Conservation (phyloP, 2,113 vertebrate genomes). For the Illadopsis cleaveri region DNA sequence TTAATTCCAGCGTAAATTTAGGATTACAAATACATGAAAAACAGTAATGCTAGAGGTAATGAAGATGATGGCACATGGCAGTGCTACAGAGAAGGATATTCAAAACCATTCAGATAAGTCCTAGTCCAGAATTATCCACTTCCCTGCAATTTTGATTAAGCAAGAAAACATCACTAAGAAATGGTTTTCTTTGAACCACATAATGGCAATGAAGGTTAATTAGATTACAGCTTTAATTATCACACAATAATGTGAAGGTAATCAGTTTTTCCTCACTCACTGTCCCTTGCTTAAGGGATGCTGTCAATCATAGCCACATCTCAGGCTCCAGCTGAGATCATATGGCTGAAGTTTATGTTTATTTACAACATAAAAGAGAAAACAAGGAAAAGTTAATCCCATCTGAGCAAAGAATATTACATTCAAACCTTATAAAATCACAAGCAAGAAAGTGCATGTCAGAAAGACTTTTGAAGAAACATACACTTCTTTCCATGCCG, state of each 20-base stretch:
- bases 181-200: not conserved
- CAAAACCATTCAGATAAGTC: not conserved
- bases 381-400: not conserved
- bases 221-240: slow-evolving; percentile 23
- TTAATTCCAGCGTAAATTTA: not conserved
- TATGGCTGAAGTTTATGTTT: too few species aligned
- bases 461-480: not conserved
- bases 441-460: not conserved
- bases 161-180: not conserved
- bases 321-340: not conserved
- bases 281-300: not conserved
- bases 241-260: not conserved
- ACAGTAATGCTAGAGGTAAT: not conserved
- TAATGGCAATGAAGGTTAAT: not conserved
- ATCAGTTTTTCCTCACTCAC: not conserved
- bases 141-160: not conserved
- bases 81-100: not conserved
- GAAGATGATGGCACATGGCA: not conserved
- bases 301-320: not conserved
- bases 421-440: not conserved
- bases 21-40: not conserved
- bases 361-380: not conserved
- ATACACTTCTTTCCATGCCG: not conserved
- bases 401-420: not conserved
- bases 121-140: not conserved